Evolutionary conservation across 1,140 invertebrate genomes (phyloP).

Genomic region (Caenorhabditis tropicalis): DNA sequence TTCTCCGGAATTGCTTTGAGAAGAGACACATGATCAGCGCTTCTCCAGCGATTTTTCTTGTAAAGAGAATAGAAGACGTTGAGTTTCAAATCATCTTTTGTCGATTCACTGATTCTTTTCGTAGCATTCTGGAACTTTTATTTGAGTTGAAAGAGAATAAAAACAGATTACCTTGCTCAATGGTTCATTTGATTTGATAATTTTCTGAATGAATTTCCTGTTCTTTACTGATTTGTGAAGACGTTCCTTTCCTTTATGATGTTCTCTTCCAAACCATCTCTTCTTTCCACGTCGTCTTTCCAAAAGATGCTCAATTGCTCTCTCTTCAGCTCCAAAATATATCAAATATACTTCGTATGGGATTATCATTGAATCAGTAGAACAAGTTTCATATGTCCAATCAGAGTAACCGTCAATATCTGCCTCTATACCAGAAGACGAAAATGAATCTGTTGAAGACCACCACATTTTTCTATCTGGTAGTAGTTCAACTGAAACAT

Average conservation of each 20-base stretch:
- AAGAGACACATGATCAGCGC: neutral
- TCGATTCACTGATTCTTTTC: neutral
- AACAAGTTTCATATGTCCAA: too few species aligned
- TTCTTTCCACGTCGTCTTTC: neutral
- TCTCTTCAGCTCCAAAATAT: neutral
- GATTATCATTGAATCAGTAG: too few species aligned
- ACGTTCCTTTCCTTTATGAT: neutral
- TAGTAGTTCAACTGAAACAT: too few species aligned
- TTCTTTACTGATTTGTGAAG: constrained; percentile 25
- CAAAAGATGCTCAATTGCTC: neutral
- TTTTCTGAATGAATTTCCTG: neutral
- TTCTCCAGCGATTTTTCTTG: neutral
- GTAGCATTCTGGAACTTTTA: neutral
- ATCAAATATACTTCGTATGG: too few species aligned
- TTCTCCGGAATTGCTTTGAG: neutral
- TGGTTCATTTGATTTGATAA: neutral
- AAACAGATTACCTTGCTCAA: neutral
- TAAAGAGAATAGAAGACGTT: neutral
- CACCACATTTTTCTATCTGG: too few species aligned
- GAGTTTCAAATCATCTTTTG: neutral
- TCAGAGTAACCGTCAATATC: too few species aligned
- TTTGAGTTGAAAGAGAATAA: neutral
- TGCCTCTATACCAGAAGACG: too few species aligned
- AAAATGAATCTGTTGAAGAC: too few species aligned
- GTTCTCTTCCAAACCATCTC: neutral